Conservation (phyloP, 2,888 invertebrate species). For the Thumatha senex region DNA sequence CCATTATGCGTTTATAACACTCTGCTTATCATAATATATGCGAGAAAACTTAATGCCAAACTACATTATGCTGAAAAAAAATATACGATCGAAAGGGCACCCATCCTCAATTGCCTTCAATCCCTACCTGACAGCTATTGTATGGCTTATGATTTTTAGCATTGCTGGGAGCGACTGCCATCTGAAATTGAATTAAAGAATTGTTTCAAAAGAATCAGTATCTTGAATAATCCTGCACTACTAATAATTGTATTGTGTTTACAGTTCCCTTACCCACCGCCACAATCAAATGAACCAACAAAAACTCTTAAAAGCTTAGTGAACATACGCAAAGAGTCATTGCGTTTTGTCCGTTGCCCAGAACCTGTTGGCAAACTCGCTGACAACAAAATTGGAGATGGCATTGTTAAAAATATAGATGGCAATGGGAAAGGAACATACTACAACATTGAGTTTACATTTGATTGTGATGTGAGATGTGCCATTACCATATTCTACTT, state of each 20-base stretch:
- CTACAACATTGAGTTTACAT: constrained; percentile 98
- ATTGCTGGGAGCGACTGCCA: no score
- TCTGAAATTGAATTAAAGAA: no score
- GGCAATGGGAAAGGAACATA: constrained; percentile 85
- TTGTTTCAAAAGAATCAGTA: no score
- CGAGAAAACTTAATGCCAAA: no score
- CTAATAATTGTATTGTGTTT: constrained; percentile 33
- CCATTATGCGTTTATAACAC: no score
- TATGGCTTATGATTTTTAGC: no score
- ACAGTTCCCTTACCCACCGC: constrained; percentile 98
- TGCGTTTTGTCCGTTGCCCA: constrained; percentile 92
- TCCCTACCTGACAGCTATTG: no score
- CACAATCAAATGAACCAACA: constrained; percentile 98
- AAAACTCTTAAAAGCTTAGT: constrained; percentile 97
- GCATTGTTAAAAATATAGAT: constrained; percentile 80
- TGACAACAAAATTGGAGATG: constrained; percentile 80
- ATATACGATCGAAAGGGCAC: no score
- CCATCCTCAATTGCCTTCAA: no score
- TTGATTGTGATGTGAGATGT: constrained; percentile 97
- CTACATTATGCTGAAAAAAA: no score
- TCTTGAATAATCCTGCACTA: no score
- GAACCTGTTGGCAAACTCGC: constrained; percentile 85
- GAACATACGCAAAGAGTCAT: constrained; percentile 98
- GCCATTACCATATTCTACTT: constrained; percentile 98
- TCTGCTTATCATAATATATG: no score